These are phyloP conservation scores for Gambelia wislizenii DNA, from an alignment of 2,797 vertebrate species.

Conservation along the genomic window DNA sequence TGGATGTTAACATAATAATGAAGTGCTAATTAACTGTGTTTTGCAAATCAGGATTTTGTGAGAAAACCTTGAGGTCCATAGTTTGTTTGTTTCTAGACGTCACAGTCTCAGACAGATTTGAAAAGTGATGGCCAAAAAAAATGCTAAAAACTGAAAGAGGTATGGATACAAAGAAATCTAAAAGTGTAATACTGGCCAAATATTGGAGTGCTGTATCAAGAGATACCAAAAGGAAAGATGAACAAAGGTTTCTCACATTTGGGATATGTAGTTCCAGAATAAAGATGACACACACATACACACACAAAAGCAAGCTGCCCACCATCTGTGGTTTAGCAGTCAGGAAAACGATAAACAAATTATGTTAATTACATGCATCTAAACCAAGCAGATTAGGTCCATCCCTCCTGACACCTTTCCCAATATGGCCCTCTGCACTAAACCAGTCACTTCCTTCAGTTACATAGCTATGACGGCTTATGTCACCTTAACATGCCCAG, in stretches of 20 bases:
- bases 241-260: conserved; percentile 12
- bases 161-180: not conserved
- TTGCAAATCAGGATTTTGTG: not conserved
- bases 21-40: not conserved
- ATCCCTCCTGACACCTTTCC: not conserved
- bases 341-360: conserved; percentile 31
- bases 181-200: not conserved
- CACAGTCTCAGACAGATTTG: not conserved
- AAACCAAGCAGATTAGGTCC: conserved; percentile 8
- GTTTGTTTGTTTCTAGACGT: not conserved
- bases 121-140: not conserved
- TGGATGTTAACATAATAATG: not conserved
- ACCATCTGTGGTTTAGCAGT: conserved; percentile 16
- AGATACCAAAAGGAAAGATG: not conserved
- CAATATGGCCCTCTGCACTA: not conserved
- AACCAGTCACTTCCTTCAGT: not conserved
- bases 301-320: conserved; percentile 19
- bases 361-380: conserved; percentile 22
- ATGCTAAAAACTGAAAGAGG: not conserved
- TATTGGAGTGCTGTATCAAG: not conserved
- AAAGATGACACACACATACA: not conserved
- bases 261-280: not conserved
- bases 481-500: not conserved
- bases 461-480: fast-evolving
- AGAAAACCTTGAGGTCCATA: not conserved